A percentile compares a stretch with the other conserved stretches of the same genome.
phyloP scores from a whole-genome alignment of 2,113 vertebrate species.

The Apus apus region DNA sequence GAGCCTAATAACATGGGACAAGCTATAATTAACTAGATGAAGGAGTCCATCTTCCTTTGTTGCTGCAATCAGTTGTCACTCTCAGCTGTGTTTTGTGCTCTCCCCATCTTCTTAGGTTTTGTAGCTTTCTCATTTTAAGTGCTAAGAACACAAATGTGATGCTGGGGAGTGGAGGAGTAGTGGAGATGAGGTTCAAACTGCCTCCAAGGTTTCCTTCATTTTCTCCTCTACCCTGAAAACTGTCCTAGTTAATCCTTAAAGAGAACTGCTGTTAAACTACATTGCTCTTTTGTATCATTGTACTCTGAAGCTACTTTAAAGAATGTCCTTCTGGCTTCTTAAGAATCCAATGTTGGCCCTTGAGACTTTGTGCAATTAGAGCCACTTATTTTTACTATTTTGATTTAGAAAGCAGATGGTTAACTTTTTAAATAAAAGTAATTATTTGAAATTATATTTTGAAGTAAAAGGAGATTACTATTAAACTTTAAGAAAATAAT shows the following conservation, averaged over 20 bases:
- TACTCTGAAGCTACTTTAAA: slow-evolving; percentile 25
- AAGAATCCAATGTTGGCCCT: slow-evolving; percentile 35
- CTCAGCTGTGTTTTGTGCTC: slow-evolving; percentile 32
- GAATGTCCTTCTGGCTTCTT: slow-evolving; percentile 54
- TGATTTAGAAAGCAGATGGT: slow-evolving; percentile 40
- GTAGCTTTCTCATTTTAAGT: slow-evolving; percentile 11
- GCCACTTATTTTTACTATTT: slow-evolving; percentile 59
- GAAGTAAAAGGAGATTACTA: slow-evolving; percentile 13
- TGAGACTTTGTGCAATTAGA: slow-evolving; percentile 57
- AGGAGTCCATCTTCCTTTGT: slow-evolving; percentile 34
- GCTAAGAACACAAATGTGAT: not conserved
- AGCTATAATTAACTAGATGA: slow-evolving; percentile 56
- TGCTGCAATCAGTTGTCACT: slow-evolving; percentile 34
- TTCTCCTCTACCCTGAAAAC: not conserved
- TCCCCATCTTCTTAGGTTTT: not conserved
- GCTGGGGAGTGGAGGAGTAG: not conserved
- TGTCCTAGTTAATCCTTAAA: slow-evolving; percentile 4
- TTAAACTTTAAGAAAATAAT: slow-evolving; percentile 12
- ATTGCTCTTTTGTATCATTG: slow-evolving; percentile 49
- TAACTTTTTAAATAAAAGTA: not conserved
- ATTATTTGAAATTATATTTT: slow-evolving; percentile 38
- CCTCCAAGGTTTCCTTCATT: not conserved
- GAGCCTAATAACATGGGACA: not conserved
- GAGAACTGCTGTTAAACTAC: slow-evolving; percentile 15
- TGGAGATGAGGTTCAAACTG: not conserved